Conservation (phyloP, 2,888 invertebrate genomes). For the Anodontia alba region DNA sequence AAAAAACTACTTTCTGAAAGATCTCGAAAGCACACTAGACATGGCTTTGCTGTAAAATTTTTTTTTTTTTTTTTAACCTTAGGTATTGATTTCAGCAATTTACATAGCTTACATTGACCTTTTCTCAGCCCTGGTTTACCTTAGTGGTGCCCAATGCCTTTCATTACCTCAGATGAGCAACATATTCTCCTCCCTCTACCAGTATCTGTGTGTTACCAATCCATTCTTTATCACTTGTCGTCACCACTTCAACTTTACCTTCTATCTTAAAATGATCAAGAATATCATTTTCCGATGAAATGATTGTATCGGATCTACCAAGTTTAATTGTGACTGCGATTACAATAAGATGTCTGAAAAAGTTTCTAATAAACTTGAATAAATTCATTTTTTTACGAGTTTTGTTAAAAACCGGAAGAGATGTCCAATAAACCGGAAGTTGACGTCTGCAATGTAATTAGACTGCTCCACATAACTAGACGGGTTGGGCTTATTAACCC, state of each 20-base stretch:
- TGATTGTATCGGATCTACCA: constrained; percentile 6
- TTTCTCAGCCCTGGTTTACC: too few relatives aligned
- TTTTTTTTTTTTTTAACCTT: too few relatives aligned
- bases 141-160: too few relatives aligned
- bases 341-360: not conserved
- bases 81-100: too few relatives aligned
- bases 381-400: constrained; percentile 27
- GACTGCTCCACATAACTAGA: too few relatives aligned
- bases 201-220: constrained; percentile 85
- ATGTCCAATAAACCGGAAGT: constrained; percentile 17
- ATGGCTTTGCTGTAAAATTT: too few relatives aligned
- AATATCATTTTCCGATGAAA: constrained; percentile 50
- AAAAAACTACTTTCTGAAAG: too few relatives aligned
- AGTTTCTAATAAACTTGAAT: not conserved
- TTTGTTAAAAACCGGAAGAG: constrained; percentile 35
- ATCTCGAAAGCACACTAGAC: too few relatives aligned
- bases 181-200: constrained; percentile 95
- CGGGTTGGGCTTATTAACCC: too few relatives aligned
- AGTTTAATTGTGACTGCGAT: not conserved
- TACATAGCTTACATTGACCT: too few relatives aligned
- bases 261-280: constrained; percentile 76
- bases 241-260: constrained; percentile 81
- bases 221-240: constrained; percentile 82
- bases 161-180: constrained; percentile 91
- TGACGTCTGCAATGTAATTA: constrained; percentile 2